Conservation (phyloP, 2,888 invertebrate species). For the Mesoligia furuncula region DNA sequence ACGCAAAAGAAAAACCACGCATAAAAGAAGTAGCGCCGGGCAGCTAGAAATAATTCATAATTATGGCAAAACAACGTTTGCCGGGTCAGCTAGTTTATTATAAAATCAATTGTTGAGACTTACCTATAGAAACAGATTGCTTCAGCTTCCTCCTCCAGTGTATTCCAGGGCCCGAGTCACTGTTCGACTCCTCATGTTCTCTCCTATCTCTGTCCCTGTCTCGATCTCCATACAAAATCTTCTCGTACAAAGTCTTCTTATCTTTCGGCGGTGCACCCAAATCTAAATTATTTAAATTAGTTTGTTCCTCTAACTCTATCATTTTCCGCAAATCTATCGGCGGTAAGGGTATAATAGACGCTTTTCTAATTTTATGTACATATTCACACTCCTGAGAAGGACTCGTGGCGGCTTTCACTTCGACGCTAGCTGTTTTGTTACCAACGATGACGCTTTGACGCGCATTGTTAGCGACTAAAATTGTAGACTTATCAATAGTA, state of each 20-base stretch:
- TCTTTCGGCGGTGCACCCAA: constrained; percentile 80
- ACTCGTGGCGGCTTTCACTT: constrained; percentile 65
- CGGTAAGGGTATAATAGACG: constrained; percentile 80
- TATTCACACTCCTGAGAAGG: constrained; percentile 78
- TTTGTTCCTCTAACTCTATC: constrained; percentile 76
- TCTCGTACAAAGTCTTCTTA: constrained; percentile 85
- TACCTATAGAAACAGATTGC: constrained; percentile 68
- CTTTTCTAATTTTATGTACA: constrained; percentile 87
- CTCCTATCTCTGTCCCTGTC: constrained; percentile 75
- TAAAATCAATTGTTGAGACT: constrained; percentile 4
- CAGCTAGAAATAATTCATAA: too few relatives aligned
- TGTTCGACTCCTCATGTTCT: constrained; percentile 70
- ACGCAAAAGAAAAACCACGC: too few relatives aligned
- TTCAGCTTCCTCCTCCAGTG: constrained; percentile 83
- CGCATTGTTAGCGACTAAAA: constrained; percentile 86
- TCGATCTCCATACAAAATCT: constrained; percentile 83
- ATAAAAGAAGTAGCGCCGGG: too few relatives aligned
- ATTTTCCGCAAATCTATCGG: constrained; percentile 85
- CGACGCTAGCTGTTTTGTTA: constrained; percentile 72
- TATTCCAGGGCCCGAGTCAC: constrained; percentile 73
- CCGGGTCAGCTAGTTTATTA: too few relatives aligned
- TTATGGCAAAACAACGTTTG: too few relatives aligned
- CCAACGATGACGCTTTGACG: constrained; percentile 87
- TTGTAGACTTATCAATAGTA: constrained; percentile 78
- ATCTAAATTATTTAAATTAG: constrained; percentile 74